A percentile compares a stretch with the other conserved stretches of the same genome.
These are phyloP conservation scores for Catajapyx aquilonaris DNA, from an alignment of 1,140 invertebrate genomes.

Conservation along the genomic window DNA sequence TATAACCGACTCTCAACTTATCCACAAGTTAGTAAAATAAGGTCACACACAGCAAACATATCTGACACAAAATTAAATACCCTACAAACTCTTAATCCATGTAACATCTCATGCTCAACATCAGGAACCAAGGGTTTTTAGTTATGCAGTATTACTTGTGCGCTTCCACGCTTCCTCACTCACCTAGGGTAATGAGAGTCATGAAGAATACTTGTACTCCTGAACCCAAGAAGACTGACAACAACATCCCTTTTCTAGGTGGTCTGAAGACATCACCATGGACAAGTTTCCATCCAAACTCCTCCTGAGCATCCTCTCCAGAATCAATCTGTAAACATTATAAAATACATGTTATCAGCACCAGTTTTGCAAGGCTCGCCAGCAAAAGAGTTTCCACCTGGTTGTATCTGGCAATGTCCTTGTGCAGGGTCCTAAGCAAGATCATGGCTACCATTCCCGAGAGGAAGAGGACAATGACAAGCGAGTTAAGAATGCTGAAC, in stretches of 20 bases:
- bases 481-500: constrained; percentile 84
- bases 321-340: constrained; percentile 53
- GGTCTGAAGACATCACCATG: constrained; percentile 89
- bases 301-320: constrained; percentile 93
- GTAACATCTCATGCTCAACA: too few relatives aligned
- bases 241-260: constrained; percentile 87
- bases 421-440: constrained; percentile 84
- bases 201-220: constrained; percentile 67
- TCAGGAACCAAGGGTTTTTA: too few relatives aligned
- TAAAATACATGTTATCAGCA: too few relatives aligned
- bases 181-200: constrained; percentile 39
- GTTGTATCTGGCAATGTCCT: constrained; percentile 97
- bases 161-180: too few relatives aligned
- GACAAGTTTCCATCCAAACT: constrained; percentile 98
- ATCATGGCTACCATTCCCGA: constrained; percentile 99
- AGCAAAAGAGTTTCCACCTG: constrained; percentile 45
- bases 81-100: too few relatives aligned
- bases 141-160: too few relatives aligned
- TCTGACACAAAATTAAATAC: too few relatives aligned
- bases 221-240: constrained; percentile 85
- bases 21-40: too few relatives aligned
- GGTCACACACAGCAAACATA: too few relatives aligned
- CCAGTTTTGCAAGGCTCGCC: too few relatives aligned
- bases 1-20: too few relatives aligned
- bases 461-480: constrained; percentile 71